Evolutionary conservation across 2,113 vertebrate species (phyloP).

Genomic region (Vanacampus margaritifer): DNA sequence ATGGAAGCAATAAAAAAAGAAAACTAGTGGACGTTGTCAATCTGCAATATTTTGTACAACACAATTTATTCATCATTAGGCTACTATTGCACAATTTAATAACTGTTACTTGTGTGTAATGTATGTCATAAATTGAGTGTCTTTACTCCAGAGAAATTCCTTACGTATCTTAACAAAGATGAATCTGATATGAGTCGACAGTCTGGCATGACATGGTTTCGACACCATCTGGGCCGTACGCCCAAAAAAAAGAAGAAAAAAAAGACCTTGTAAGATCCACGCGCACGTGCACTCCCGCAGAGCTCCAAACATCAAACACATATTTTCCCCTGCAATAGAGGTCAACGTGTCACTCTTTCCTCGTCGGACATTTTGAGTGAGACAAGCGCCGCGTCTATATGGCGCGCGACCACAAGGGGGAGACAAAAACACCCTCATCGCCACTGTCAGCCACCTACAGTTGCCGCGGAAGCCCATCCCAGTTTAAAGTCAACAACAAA

Average conservation of each 20-base stretch:
- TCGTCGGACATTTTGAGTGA: not conserved
- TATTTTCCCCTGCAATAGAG: slow-evolving; percentile 3
- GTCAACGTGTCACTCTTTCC: not conserved
- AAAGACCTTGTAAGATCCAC: not conserved
- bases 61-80: not conserved
- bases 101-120: not conserved
- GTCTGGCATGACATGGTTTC: not conserved
- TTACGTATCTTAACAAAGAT: not conserved
- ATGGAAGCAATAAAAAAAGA: not conserved
- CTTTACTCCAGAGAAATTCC: not conserved
- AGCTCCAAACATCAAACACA: slow-evolving; percentile 8
- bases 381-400: slow-evolving; percentile 5
- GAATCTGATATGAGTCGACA: not conserved
- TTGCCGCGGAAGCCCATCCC: slow-evolving; percentile 15
- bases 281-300: slow-evolving; percentile 1
- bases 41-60: not conserved
- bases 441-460: slow-evolving; percentile 9
- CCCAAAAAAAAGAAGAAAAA: not conserved
- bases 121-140: not conserved
- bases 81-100: not conserved
- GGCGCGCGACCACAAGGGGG: slow-evolving; percentile 59
- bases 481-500: slow-evolving; percentile 43
- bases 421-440: slow-evolving; percentile 34
- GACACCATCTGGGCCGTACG: not conserved
- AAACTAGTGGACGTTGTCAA: no score